Percentiles rank a stretch among this genome's conserved stretches.
Evolutionary conservation across 2,113 vertebrate genomes (phyloP).

Genomic region (Balaenoptera acutorostrata): DNA sequence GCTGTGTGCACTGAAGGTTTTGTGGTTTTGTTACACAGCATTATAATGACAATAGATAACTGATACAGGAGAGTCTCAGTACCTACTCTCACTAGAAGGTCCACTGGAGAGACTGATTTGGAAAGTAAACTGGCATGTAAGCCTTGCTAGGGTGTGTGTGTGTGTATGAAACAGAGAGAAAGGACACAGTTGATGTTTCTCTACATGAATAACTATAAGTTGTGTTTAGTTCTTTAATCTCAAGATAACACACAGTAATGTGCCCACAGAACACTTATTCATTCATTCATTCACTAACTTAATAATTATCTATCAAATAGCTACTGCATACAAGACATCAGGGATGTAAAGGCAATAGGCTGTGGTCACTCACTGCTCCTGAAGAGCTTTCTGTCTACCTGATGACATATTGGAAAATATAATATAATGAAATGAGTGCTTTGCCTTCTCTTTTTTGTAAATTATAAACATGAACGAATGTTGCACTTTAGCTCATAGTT

Average conservation of each 20-base stretch:
- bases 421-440: neutral
- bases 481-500: neutral
- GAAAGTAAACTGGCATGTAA: neutral
- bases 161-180: neutral
- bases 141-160: neutral
- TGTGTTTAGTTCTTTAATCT: neutral
- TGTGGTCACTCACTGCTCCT: neutral
- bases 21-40: neutral
- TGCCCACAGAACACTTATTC: neutral
- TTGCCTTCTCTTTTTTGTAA: neutral
- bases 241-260: neutral
- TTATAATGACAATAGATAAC: neutral
- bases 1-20: neutral
- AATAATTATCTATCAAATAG: neutral
- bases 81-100: neutral
- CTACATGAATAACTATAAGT: neutral
- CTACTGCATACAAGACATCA: no score
- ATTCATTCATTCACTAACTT: neutral
- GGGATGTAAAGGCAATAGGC: neutral
- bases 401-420: neutral
- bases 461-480: neutral
- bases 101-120: neutral
- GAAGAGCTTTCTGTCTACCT: neutral
- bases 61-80: neutral
- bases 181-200: neutral